phyloP scores from a whole-genome alignment of 2,797 vertebrate species.

The Syngnathus acus region DNA sequence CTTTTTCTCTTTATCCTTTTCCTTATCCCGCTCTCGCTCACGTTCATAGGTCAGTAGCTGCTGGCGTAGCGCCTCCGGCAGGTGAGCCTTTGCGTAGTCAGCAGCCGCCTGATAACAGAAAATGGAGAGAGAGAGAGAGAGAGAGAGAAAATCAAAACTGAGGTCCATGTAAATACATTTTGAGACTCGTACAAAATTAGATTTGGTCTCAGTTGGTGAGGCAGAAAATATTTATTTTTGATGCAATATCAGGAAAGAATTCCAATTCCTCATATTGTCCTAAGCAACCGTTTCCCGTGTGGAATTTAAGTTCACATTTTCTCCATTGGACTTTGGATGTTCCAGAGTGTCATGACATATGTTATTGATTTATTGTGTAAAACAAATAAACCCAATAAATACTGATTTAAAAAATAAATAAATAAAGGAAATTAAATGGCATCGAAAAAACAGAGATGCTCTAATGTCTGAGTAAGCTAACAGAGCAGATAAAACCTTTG shows the following conservation, averaged over 20 bases:
- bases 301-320: neutral
- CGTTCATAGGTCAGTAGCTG: slow-evolving; percentile 87
- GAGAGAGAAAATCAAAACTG: slow-evolving; percentile 18
- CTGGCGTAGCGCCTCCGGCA: slow-evolving; percentile 86
- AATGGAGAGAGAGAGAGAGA: slow-evolving; percentile 28
- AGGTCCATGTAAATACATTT: slow-evolving; percentile 11
- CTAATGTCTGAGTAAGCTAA: neutral
- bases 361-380: neutral
- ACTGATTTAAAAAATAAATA: neutral
- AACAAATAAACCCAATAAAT: neutral
- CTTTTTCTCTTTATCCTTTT: slow-evolving; percentile 76
- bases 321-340: neutral
- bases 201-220: neutral
- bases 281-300: neutral
- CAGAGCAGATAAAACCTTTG: slow-evolving; percentile 21
- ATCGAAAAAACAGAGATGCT: neutral
- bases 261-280: neutral
- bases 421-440: neutral
- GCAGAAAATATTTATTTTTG: neutral
- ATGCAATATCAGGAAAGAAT: too few relatives aligned
- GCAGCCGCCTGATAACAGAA: slow-evolving; percentile 79
- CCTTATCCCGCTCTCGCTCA: slow-evolving; percentile 73
- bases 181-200: neutral
- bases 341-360: neutral
- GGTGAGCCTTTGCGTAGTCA: slow-evolving; percentile 87